Evolutionary conservation across 1,140 invertebrate species (phyloP).

Genomic region (Holcopasites calliopsidis): DNA sequence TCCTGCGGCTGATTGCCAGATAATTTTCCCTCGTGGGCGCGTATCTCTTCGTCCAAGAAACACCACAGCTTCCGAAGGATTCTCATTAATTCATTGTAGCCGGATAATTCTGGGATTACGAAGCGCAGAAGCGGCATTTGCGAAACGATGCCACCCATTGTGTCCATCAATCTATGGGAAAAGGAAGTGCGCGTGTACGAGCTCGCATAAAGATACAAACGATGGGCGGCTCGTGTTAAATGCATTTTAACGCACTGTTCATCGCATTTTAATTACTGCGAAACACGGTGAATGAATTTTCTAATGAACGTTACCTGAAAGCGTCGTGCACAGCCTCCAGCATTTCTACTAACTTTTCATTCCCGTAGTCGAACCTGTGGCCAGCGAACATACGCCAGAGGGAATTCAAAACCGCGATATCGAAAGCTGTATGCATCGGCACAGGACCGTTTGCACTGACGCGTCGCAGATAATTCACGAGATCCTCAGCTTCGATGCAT

Average conservation of each 20-base stretch:
- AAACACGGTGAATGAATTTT: not conserved
- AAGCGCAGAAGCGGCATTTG: constrained; percentile 84
- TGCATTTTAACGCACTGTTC: not conserved
- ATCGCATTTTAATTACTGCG: not conserved
- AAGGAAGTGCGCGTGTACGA: constrained; percentile 2
- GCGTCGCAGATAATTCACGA: constrained; percentile 75
- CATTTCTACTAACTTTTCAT: constrained; percentile 79
- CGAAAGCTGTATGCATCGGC: constrained; percentile 80
- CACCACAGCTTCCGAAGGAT: constrained; percentile 75
- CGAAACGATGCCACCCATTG: constrained; percentile 84
- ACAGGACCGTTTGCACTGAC: constrained; percentile 69
- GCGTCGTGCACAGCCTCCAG: constrained; percentile 80
- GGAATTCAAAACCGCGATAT: constrained; percentile 84
- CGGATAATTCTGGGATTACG: constrained; percentile 81
- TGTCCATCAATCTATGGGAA: constrained; percentile 79
- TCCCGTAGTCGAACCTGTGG: constrained; percentile 81
- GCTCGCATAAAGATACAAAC: not conserved
- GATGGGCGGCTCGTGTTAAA: not conserved
- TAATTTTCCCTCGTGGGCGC: constrained; percentile 80
- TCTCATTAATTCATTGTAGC: constrained; percentile 80
- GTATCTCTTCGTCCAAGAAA: constrained; percentile 76
- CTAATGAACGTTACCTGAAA: constrained; percentile 75
- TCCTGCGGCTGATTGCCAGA: constrained; percentile 81
- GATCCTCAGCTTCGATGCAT: constrained; percentile 80
- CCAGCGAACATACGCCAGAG: constrained; percentile 87